phyloP scores from a whole-genome alignment of 2,113 vertebrate genomes.

The Myotis lucifugus region DNA sequence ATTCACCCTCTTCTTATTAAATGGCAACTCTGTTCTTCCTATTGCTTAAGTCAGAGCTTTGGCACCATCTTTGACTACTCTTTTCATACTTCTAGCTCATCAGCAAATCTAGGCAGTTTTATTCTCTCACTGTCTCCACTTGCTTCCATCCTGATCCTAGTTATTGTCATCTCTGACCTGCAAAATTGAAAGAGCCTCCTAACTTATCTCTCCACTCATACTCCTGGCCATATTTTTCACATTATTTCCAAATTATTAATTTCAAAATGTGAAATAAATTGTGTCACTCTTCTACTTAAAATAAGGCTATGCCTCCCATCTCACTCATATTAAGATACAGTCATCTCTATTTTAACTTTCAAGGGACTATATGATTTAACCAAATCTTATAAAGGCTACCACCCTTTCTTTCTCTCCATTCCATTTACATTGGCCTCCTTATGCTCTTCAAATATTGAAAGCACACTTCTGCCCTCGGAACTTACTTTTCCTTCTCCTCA shows the following conservation, averaged over 20 bases:
- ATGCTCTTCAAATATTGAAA: background rate
- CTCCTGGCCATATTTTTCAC: background rate
- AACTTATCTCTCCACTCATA: background rate
- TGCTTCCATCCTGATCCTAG: background rate
- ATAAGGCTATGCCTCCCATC: background rate
- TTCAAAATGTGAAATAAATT: conserved; percentile 16
- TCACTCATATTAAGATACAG: background rate
- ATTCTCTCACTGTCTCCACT: background rate
- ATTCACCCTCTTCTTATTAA: background rate
- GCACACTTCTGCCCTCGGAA: background rate
- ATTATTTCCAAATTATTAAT: background rate
- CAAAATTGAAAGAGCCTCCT: background rate
- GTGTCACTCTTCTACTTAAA: background rate
- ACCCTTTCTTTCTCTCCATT: background rate
- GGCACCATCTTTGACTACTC: background rate
- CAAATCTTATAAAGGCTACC: background rate
- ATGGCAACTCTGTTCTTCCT: background rate
- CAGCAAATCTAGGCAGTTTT: background rate
- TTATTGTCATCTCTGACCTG: background rate
- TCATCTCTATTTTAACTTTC: background rate
- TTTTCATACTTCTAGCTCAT: background rate
- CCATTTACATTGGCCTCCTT: background rate
- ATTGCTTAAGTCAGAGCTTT: background rate
- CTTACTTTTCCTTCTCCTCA: background rate
- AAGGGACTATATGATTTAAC: background rate